Evolutionary conservation across 2,797 vertebrate species (phyloP).

Genomic region (Clarias fuscus): DNA sequence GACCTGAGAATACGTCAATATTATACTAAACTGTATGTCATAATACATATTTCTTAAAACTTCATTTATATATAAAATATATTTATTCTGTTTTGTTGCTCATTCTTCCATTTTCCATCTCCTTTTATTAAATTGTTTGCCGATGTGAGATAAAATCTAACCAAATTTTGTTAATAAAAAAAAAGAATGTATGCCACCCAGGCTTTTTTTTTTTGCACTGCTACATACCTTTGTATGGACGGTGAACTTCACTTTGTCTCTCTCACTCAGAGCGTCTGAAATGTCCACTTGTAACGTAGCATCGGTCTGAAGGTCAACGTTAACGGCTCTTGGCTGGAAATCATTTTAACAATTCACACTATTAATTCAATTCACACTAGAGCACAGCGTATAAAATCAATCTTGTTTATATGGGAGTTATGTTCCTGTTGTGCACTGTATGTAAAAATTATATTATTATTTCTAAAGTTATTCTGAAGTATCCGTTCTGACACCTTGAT

Average conservation of each 20-base stretch:
- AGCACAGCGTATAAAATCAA: not conserved
- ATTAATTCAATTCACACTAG: not conserved
- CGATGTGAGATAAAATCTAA: not conserved
- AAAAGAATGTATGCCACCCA: not conserved
- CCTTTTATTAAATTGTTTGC: not conserved
- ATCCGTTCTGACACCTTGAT: not conserved
- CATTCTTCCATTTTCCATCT: not conserved
- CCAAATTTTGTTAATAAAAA: too few relatives aligned
- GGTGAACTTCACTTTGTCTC: conserved; percentile 99
- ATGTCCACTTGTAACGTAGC: conserved; percentile 98
- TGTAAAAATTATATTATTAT: not conserved
- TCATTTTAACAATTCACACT: not conserved
- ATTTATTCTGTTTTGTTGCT: not conserved
- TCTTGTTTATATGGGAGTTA: too few relatives aligned
- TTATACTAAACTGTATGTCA: not conserved
- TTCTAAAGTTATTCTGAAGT: not conserved
- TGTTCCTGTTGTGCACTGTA: not conserved
- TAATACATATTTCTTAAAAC: not conserved
- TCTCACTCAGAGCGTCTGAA: conserved; percentile 95
- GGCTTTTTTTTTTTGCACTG: not conserved
- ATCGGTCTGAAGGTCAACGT: conserved; percentile 95
- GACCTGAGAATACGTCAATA: not conserved
- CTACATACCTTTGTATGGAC: conserved; percentile 93
- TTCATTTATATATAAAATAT: too few relatives aligned
- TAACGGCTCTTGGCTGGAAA: conserved; percentile 89